phyloP scores from a whole-genome alignment of 2,113 vertebrate species.

The Pycnonotus jocosus region DNA sequence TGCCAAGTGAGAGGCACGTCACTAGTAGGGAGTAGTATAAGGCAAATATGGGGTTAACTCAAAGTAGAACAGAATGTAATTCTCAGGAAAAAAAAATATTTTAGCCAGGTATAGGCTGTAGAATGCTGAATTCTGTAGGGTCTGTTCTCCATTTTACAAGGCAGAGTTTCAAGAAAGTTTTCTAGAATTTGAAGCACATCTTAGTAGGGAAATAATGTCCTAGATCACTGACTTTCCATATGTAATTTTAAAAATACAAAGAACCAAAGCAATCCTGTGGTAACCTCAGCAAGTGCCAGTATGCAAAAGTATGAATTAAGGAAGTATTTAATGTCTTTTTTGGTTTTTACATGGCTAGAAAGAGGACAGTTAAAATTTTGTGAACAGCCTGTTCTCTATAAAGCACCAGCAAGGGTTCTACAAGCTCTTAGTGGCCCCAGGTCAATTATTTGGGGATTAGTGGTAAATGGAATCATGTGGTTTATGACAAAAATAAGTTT shows the following conservation, averaged over 20 bases:
- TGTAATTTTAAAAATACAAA: background rate
- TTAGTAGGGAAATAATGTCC: background rate
- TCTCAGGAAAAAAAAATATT: conserved; percentile 28
- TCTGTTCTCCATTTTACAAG: background rate
- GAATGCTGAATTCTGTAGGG: background rate
- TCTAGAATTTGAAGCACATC: background rate
- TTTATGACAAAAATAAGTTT: conserved; percentile 30
- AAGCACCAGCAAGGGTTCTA: conserved; percentile 26
- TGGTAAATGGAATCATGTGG: conserved; percentile 7
- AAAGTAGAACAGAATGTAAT: background rate
- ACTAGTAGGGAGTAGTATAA: background rate
- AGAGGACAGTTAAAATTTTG: background rate
- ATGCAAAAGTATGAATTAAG: background rate
- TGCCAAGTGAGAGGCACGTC: background rate
- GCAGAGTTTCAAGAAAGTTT: background rate
- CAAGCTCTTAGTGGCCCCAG: background rate
- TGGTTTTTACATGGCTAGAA: background rate
- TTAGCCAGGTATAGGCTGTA: background rate
- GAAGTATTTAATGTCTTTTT: conserved; percentile 14
- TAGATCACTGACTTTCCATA: background rate
- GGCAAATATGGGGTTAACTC: background rate
- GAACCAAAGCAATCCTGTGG: conserved; percentile 17
- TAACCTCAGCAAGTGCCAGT: conserved; percentile 2
- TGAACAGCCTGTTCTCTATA: conserved; percentile 8
- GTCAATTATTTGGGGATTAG: conserved; percentile 42